Evolutionary conservation across 2,888 invertebrate species (phyloP).

Genomic region (Tholera decimalis): DNA sequence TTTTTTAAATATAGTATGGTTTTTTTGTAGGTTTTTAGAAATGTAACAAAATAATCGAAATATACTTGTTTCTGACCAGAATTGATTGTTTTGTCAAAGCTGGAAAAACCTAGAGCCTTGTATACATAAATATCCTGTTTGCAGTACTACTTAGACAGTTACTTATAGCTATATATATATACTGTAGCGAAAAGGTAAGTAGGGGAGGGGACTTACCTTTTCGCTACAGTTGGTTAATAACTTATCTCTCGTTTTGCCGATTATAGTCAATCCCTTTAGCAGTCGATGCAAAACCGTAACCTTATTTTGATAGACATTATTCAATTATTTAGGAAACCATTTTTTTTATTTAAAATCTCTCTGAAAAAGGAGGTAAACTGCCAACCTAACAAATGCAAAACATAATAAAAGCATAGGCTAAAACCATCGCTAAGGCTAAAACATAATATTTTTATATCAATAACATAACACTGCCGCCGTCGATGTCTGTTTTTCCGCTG

Average conservation of each 20-base stretch:
- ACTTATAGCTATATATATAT: no score
- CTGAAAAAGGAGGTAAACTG: no score
- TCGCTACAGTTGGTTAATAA: neutral
- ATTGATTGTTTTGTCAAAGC: neutral
- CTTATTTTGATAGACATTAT: no score
- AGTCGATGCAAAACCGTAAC: neutral
- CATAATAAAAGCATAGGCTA: neutral
- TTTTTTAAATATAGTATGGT: no score
- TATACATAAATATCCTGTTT: no score
- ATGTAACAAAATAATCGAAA: neutral
- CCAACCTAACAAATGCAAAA: neutral
- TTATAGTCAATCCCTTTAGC: neutral
- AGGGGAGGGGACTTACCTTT: no score
- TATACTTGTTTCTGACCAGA: no score
- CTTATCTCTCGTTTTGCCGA: neutral
- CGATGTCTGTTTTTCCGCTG: constrained; percentile 35
- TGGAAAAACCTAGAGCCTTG: neutral
- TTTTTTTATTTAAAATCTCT: no score
- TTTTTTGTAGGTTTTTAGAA: neutral
- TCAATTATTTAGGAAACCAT: no score
- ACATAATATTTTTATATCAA: constrained; percentile 43
- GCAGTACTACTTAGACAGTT: no score
- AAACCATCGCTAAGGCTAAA: neutral
- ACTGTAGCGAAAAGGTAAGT: no score
- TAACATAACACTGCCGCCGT: constrained; percentile 42